Conservation (phyloP, 2,113 vertebrate species). For the Lethenteron camtschaticum region DNA sequence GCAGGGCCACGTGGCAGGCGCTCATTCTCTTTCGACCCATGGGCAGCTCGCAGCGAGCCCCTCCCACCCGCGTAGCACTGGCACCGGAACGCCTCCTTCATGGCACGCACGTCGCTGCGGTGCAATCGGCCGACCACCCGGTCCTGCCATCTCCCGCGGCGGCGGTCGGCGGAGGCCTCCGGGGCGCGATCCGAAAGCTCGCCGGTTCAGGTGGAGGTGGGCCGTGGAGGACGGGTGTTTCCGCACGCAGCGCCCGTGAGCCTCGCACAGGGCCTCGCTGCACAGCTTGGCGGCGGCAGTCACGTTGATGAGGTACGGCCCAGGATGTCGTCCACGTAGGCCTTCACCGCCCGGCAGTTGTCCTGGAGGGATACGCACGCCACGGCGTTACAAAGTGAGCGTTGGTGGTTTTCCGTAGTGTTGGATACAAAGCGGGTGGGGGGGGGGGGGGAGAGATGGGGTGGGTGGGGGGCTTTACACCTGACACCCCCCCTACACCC, state of each 20-base stretch:
- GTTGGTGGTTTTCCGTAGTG: too few relatives aligned
- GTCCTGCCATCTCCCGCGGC: conserved; percentile 14
- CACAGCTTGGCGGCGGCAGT: conserved; percentile 60
- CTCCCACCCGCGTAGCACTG: conserved; percentile 60
- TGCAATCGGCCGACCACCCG: conserved; percentile 26
- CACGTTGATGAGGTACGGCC: conserved; percentile 55
- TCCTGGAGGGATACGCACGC: conserved; percentile 20
- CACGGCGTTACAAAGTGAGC: too few relatives aligned
- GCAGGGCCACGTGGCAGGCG: too few relatives aligned
- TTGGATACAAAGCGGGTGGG: too few relatives aligned
- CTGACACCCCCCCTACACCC: too few relatives aligned
- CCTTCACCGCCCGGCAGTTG: conserved; percentile 43
- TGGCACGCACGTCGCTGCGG: conserved; percentile 23
- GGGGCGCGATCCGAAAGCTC: conserved; percentile 28
- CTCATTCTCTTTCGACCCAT: too few relatives aligned
- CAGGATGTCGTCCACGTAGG: conserved; percentile 34
- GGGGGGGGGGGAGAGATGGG: too few relatives aligned
- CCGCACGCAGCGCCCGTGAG: conserved; percentile 49
- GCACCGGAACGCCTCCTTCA: conserved; percentile 53
- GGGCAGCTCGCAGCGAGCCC: conserved; percentile 47
- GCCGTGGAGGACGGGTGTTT: conserved; percentile 28
- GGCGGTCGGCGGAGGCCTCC: background rate
- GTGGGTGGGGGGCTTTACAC: too few relatives aligned
- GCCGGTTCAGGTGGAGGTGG: conserved; percentile 42
- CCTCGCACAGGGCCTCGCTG: conserved; percentile 51